Percentiles rank a stretch among this genome's conserved stretches.
phyloP scores from a whole-genome alignment of 2,113 vertebrate species.

The Cochlearius cochlearius region DNA sequence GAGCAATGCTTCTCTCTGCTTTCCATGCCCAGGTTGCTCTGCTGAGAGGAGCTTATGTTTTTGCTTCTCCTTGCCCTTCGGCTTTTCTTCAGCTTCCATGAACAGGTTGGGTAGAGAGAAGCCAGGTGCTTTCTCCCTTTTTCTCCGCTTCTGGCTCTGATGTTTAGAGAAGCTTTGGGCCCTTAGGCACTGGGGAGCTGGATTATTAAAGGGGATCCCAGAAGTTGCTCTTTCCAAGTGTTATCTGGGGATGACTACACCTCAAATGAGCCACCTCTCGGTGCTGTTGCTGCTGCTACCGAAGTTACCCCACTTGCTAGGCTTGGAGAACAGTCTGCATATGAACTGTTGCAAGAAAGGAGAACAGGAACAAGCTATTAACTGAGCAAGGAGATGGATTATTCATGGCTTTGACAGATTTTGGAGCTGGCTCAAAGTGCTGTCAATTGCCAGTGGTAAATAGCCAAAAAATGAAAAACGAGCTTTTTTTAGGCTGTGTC shows the following conservation, averaged over 20 bases:
- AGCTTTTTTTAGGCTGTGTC: constrained; percentile 15
- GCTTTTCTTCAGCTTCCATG: not conserved
- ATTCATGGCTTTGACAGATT: not conserved
- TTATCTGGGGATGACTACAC: not conserved
- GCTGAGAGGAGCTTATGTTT: not conserved
- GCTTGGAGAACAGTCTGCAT: not conserved
- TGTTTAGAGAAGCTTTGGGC: not conserved
- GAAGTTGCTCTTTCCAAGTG: not conserved
- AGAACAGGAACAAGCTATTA: not conserved
- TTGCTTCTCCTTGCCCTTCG: not conserved
- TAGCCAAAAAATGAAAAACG: constrained; percentile 46
- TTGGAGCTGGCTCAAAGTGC: not conserved
- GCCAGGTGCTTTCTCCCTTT: not conserved
- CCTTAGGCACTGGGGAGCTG: not conserved
- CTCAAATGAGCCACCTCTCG: not conserved
- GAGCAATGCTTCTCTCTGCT: not conserved
- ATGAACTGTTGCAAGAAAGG: not conserved
- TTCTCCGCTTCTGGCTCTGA: not conserved
- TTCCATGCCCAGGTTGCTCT: not conserved
- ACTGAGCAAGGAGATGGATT: not conserved
- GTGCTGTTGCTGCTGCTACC: not conserved
- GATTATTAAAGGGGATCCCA: not conserved
- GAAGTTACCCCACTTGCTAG: not conserved
- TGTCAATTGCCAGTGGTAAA: constrained; percentile 27
- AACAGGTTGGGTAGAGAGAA: not conserved